These are phyloP conservation scores for Trichogramma pretiosum DNA, from an alignment of 1,140 invertebrate species.

Conservation along the genomic window DNA sequence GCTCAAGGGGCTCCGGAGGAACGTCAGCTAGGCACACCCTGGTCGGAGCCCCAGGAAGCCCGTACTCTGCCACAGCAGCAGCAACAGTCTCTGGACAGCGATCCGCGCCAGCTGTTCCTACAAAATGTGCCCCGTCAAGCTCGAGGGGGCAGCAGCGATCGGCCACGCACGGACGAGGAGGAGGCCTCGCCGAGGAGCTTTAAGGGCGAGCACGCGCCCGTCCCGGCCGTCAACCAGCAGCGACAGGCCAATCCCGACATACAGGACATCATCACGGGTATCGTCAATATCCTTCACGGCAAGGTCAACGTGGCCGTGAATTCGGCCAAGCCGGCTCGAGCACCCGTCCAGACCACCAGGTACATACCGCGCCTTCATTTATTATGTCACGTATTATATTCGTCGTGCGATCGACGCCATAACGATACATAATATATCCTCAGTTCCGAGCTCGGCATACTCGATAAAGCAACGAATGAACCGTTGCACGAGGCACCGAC, in stretches of 20 bases:
- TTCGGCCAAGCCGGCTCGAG: conserved; percentile 47
- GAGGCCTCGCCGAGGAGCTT: conserved; percentile 36
- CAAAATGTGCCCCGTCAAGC: conserved; percentile 22
- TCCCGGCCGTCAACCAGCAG: conserved; percentile 40
- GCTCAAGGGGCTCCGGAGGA: conserved; percentile 59
- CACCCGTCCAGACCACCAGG: conserved; percentile 42
- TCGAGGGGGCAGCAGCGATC: conserved; percentile 28
- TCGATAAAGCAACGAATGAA: no score
- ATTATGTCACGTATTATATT: no score
- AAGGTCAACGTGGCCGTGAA: conserved; percentile 75
- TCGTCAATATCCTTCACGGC: conserved; percentile 79
- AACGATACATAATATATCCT: no score
- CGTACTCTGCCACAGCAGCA: no score
- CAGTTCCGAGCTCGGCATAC: no score
- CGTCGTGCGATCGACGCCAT: no score
- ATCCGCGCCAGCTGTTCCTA: no score
- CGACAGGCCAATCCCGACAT: conserved; percentile 68
- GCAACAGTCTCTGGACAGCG: conserved; percentile 30
- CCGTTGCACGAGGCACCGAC: no score
- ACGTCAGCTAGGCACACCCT: conserved; percentile 42
- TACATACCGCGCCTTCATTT: conserved; percentile 13
- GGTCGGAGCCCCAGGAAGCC: conserved; percentile 55
- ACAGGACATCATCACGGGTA: conserved; percentile 82
- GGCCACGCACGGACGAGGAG: conserved; percentile 36
- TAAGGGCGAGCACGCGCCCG: conserved; percentile 33